Evolutionary conservation across 2,797 vertebrate species (phyloP), one percentile per base, ranked within the genome.

Genomic region (Heterohyrax brucei): DNA sequence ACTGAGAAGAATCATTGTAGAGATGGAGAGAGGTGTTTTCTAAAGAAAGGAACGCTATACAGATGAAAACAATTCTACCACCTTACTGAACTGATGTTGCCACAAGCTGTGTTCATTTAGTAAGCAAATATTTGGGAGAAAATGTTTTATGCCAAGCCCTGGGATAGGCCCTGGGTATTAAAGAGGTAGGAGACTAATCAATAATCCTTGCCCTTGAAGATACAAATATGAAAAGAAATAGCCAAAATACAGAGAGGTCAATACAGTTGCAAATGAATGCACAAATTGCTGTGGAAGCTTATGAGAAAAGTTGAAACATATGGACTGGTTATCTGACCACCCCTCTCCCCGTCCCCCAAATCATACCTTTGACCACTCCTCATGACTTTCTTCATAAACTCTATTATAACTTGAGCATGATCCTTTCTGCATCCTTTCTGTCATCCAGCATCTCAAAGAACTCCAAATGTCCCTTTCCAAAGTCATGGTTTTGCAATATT

Each of bases 401-500:
- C 10, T 76, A 72, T 26, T 53, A 33, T 61, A 14, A 46, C 56
- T 84, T 79, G 39, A 89, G 61, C 72, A 56, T 82, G 44, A 46
- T 72, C 10, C 16, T 56, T 91, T 22, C 77, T 78, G 30, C 19
- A 61, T 91, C 78, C 44, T 78, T 94, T 91, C 66, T 89, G 72
- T 75, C 61, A 72, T 62, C 64, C 85, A 72, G 66, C 28, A 68
- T 89, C 68, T 94, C 30, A 88, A 62, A 95, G 1, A 88, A 44
- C 61, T 93, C 48, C 64, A 61, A 61, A 59, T 53, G 28, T 76
- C 84, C 56, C 76, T 92, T 85, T 95, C 61, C 75, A 83, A 93
- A 94, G 70, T 89, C 84, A 95, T 86, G n/a, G 81, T 73, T 96
- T 90, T 90, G 46, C 3, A 87, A 56, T 93, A 75, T 83, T 95